Percentiles rank a stretch among this genome's conserved stretches.
Evolutionary conservation across 2,888 invertebrate genomes (phyloP).

Genomic region (Cetonia aurata): DNA sequence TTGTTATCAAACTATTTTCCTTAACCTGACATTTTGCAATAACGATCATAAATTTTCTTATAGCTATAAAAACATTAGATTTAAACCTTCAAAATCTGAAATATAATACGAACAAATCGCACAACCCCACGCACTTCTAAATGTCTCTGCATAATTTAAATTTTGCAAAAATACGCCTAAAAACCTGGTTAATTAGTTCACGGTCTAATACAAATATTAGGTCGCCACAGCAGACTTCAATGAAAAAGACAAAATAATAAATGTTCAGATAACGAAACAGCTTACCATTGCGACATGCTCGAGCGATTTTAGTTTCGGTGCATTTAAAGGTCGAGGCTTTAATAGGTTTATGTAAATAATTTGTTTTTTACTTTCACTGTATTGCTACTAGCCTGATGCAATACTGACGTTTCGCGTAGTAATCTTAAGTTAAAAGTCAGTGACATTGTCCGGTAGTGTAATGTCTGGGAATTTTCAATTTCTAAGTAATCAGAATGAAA

Average conservation of each 20-base stretch:
- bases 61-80: too few species aligned
- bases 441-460: too few species aligned
- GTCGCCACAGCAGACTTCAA: neutral
- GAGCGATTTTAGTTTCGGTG: neutral
- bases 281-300: constrained; percentile 12
- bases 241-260: constrained; percentile 2
- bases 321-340: constrained; percentile 31
- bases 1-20: too few species aligned
- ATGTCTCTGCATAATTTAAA: too few species aligned
- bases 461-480: too few species aligned
- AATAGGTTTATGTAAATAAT: constrained; percentile 25
- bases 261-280: neutral
- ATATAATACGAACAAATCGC: too few species aligned
- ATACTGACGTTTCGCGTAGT: neutral
- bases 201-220: neutral
- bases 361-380: constrained; percentile 27
- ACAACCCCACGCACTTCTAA: too few species aligned
- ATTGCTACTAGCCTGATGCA: constrained; percentile 9
- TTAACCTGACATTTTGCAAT: too few species aligned
- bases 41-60: too few species aligned
- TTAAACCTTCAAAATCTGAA: too few species aligned
- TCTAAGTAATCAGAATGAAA: too few species aligned
- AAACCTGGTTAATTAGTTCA: neutral
- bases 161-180: neutral
- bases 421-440: neutral